These are phyloP conservation scores for Acanthurus leucopareius DNA, from an alignment of 2,797 vertebrate species.

Conservation along the genomic window DNA sequence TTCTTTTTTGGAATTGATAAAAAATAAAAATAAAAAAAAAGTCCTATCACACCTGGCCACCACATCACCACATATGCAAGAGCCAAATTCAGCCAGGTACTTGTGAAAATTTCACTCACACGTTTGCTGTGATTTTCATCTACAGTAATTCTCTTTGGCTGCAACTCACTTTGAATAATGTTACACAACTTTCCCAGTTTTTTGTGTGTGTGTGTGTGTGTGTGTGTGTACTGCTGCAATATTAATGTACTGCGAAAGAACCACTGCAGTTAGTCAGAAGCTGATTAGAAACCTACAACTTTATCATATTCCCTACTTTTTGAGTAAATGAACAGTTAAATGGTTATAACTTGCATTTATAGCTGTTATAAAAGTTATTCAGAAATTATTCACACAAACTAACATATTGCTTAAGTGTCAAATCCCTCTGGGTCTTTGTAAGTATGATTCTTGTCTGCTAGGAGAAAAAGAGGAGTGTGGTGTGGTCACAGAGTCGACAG, in stretches of 20 bases:
- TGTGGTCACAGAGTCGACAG: too few species aligned
- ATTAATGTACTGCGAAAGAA: background rate
- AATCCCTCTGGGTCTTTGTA: too few species aligned
- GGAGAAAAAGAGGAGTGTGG: too few species aligned
- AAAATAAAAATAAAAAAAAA: slow-evolving; percentile 2
- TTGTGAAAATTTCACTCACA: slow-evolving; percentile 29
- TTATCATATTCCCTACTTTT: background rate
- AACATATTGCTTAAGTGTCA: too few species aligned
- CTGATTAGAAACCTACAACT: background rate
- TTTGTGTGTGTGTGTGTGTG: too few species aligned
- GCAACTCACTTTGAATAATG: slow-evolving; percentile 19
- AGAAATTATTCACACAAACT: too few species aligned
- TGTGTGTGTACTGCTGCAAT: background rate
- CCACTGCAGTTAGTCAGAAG: background rate
- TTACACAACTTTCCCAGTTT: background rate
- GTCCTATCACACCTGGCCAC: slow-evolving; percentile 24
- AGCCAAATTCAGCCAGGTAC: slow-evolving; percentile 22
- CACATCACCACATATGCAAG: slow-evolving; percentile 12
- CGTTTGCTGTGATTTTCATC: slow-evolving; percentile 12
- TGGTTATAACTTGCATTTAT: background rate
- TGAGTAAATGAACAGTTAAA: background rate
- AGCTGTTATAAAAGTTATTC: background rate
- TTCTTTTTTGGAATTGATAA: background rate
- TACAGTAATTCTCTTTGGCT: slow-evolving; percentile 21
- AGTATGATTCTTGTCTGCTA: too few species aligned